Conservation (phyloP, 1,140 invertebrate species). For the Drosophila simulans region DNA sequence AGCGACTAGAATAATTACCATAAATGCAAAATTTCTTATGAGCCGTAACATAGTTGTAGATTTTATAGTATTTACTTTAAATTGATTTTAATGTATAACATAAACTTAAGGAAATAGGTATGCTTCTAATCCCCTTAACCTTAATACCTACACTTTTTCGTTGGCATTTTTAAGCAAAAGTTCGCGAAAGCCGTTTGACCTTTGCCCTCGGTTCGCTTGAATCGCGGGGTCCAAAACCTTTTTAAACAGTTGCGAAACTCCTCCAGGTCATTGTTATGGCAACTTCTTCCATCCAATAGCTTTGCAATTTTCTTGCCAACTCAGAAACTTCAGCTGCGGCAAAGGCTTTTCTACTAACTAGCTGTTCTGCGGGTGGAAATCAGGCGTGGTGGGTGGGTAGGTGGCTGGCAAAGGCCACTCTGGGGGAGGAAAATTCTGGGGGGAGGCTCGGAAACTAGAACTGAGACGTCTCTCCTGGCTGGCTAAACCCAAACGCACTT, state of each 20-base stretch:
- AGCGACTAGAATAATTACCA: background rate
- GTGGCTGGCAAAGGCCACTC: background rate
- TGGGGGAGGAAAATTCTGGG: constrained; percentile 1
- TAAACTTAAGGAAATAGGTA: too few relatives aligned
- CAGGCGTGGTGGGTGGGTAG: background rate
- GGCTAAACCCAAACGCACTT: constrained; percentile 79
- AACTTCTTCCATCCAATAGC: constrained; percentile 71
- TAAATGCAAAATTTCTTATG: background rate
- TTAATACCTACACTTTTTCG: too few relatives aligned
- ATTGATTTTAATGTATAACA: too few relatives aligned
- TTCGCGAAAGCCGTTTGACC: constrained; percentile 44
- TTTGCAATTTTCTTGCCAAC: constrained; percentile 77
- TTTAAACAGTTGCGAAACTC: constrained; percentile 48
- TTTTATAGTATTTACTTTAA: background rate
- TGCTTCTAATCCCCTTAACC: too few relatives aligned
- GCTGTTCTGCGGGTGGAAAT: constrained; percentile 35
- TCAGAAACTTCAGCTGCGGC: constrained; percentile 73
- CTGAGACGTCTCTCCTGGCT: constrained; percentile 36
- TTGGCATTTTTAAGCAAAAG: constrained; percentile 6
- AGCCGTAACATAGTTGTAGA: background rate
- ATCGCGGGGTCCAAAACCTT: constrained; percentile 39
- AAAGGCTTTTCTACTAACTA: constrained; percentile 70
- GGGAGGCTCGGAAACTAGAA: constrained; percentile 14
- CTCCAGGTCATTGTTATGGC: constrained; percentile 66
- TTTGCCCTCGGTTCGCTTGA: constrained; percentile 26